Evolutionary conservation across 2,113 vertebrate species (phyloP), one percentile per base, ranked within the genome.

Genomic region (Mormyrus iriodes): DNA sequence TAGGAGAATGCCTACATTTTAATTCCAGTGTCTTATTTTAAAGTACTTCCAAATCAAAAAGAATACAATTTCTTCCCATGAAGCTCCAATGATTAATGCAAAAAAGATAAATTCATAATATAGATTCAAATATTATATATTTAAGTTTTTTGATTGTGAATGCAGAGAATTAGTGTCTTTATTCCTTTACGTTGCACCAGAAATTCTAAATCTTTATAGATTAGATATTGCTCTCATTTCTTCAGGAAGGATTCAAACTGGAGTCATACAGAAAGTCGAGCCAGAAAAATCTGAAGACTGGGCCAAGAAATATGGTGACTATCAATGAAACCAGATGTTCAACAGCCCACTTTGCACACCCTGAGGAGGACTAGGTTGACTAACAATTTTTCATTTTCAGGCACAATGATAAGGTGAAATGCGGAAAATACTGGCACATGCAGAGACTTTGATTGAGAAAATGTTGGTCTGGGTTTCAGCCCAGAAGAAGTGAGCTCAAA

Each of bases 381-480:
- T 89, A 92, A 92, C 89, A 91, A 93, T 93, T 93, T 91, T 93
- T 93, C 93, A 93, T 91, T 93, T 91, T 93, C 93, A 93, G 27
- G 46, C 88, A 85, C 88, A 91, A 91, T 90, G 92, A 90, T 89
- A 83, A 91, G 83, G 84, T 90, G 89, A 89, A 83, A 89, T 88
- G 88, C 49, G n/a, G 90, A 87, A 92, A 93, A 92, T 91, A 88
- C 91, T 91, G 91, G 91, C 89, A 89, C 90, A 46, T 6, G 61
- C 4, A 42, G 65, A 65, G 61, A 89, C 82, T 76, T 52, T 89
- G 88, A 88, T 24, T 39, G 19, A 49, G 35, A 88, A 42, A 17
- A 84, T 35, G 42, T 58, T 84, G 35, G 51, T 48, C 88, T 89
- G 42, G 42, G n/a, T 15, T 89, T 89, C 79, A 27, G 12, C 51